Percentiles rank a stretch among this genome's conserved stretches.
These are phyloP conservation scores for Brotula barbata DNA, from an alignment of 2,797 vertebrate species.

Conservation along the genomic window DNA sequence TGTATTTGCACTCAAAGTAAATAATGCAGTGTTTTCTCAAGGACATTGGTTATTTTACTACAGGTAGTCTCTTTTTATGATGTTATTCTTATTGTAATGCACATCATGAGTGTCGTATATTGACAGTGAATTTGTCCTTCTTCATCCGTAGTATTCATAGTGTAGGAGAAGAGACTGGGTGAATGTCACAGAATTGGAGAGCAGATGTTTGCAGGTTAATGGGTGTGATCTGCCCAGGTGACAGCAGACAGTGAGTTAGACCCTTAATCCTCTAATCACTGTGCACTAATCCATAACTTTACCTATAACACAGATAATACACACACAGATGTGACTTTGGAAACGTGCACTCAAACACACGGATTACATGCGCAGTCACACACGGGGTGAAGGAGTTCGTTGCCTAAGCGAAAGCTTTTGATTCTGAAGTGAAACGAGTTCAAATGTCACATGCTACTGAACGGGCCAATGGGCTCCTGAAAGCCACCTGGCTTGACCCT, in stretches of 20 bases:
- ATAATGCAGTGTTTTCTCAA: too few relatives aligned
- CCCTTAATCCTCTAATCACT: constrained; percentile 12
- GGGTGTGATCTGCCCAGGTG: constrained; percentile 16
- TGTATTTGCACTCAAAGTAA: too few relatives aligned
- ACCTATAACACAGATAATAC: constrained; percentile 17
- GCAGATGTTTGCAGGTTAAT: constrained; percentile 28
- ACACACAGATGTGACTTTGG: neutral
- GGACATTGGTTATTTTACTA: too few relatives aligned
- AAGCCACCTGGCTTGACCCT: constrained; percentile 70
- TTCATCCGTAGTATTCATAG: too few relatives aligned
- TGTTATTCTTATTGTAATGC: too few relatives aligned
- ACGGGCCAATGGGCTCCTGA: constrained; percentile 55
- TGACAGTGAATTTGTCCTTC: too few relatives aligned
- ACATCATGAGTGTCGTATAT: too few relatives aligned
- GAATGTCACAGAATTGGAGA: constrained; percentile 18
- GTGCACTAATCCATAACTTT: constrained; percentile 22
- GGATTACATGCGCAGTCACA: constrained; percentile 7
- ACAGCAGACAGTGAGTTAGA: constrained; percentile 6
- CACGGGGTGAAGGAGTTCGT: constrained; percentile 23
- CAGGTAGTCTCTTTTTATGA: too few relatives aligned
- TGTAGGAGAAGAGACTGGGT: too few relatives aligned
- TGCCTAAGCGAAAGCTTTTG: constrained; percentile 52
- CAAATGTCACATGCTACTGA: constrained; percentile 63
- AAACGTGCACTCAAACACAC: constrained; percentile 1
- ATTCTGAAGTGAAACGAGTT: constrained; percentile 57